Evolutionary conservation across 1,140 invertebrate genomes (phyloP).

Genomic region (Rhagoletis zephyria): DNA sequence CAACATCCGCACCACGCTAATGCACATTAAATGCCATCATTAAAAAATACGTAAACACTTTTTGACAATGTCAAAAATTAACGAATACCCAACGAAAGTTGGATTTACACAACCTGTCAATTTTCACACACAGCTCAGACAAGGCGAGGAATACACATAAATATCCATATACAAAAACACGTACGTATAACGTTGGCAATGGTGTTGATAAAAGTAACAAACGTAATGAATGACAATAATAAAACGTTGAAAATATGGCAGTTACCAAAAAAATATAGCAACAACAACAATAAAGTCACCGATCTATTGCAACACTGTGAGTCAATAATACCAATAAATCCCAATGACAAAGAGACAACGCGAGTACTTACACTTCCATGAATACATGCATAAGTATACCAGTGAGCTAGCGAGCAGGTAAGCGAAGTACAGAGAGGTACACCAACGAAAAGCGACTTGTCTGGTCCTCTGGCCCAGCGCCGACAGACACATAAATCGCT

Average conservation of each 20-base stretch:
- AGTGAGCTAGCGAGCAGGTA: too few relatives aligned
- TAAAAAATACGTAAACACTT: constrained; percentile 18
- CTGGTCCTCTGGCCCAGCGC: neutral
- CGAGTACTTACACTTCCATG: neutral
- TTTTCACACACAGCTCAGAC: constrained; percentile 34
- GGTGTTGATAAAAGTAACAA: constrained; percentile 7
- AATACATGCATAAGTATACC: neutral
- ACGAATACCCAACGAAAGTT: neutral
- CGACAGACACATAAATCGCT: constrained; percentile 29
- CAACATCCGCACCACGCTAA: neutral
- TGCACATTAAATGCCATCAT: constrained; percentile 21
- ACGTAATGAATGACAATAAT: neutral
- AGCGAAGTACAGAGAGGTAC: neutral
- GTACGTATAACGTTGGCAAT: neutral
- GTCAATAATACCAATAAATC: constrained; percentile 42
- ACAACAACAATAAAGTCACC: neutral
- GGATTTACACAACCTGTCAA: constrained; percentile 25
- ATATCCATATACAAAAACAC: neutral
- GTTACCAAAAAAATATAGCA: constrained; percentile 14
- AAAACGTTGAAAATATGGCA: neutral
- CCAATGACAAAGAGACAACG: constrained; percentile 21
- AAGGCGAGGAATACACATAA: neutral
- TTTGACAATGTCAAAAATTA: constrained; percentile 42
- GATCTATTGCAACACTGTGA: neutral
- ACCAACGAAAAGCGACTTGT: neutral